Evolutionary conservation across 2,797 vertebrate species (phyloP).

Genomic region (Geotrypetes seraphini): DNA sequence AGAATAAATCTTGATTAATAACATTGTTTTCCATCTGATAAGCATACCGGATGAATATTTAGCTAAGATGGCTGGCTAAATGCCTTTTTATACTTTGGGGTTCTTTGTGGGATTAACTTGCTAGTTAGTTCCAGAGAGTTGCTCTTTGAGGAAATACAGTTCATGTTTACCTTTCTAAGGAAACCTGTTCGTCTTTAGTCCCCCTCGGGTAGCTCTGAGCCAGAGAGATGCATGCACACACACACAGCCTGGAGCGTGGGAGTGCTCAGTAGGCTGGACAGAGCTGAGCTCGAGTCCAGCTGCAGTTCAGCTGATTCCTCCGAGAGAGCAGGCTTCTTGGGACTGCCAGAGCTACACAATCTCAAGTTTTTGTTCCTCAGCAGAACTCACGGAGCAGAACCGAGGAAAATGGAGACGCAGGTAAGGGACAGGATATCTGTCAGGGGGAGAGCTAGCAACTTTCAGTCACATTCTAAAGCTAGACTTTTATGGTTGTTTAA

Average conservation of each 20-base stretch:
- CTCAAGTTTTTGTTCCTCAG: not conserved
- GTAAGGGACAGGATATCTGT: constrained; percentile 26
- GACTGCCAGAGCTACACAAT: no score
- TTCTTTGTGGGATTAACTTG: constrained; percentile 46
- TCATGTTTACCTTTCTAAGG: constrained; percentile 64
- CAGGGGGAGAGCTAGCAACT: not conserved
- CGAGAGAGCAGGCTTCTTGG: not conserved
- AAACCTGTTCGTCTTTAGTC: constrained; percentile 44
- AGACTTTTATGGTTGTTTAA: not conserved
- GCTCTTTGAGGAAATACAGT: constrained; percentile 41
- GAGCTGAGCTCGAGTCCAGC: constrained; percentile 27
- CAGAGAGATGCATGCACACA: constrained; percentile 26
- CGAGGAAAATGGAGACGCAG: constrained; percentile 47
- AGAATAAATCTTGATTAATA: no score
- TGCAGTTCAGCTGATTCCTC: constrained; percentile 25
- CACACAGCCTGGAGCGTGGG: constrained; percentile 26
- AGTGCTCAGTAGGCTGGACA: constrained; percentile 30
- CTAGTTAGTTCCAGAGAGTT: constrained; percentile 31
- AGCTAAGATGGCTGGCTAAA: not conserved
- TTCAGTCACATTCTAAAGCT: not conserved
- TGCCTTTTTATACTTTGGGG: constrained; percentile 9
- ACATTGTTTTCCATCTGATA: no score
- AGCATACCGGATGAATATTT: no score
- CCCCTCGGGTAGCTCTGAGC: constrained; percentile 29
- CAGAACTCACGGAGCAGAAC: constrained; percentile 3